Conservation (phyloP, 2,888 invertebrate species). For the Octonoba sinensis region DNA sequence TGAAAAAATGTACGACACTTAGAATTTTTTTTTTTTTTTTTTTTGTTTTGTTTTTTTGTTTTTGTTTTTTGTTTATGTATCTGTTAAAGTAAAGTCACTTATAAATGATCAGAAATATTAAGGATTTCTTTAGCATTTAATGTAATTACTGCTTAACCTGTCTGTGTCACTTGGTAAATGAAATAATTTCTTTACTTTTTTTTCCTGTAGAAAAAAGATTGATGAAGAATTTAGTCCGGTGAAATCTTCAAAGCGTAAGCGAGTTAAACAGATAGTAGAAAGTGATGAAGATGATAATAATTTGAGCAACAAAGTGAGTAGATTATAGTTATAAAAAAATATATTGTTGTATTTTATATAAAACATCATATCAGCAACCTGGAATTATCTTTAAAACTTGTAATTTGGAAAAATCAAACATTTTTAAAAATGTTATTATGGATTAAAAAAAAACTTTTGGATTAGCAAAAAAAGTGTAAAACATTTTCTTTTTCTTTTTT, state of each 20-base stretch:
- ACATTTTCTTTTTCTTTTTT: no score
- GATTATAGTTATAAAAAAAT: not conserved
- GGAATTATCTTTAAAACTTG: not conserved
- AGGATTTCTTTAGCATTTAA: no score
- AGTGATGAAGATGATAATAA: constrained; percentile 36
- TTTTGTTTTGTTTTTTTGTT: no score
- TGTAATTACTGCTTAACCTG: no score
- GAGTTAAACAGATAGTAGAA: constrained; percentile 8
- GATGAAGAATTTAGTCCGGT: constrained; percentile 27
- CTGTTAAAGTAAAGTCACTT: no score
- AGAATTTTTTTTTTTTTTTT: no score
- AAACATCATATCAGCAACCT: not conserved
- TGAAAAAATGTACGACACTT: no score
- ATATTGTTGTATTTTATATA: not conserved
- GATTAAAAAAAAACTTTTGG: not conserved
- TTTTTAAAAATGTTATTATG: not conserved
- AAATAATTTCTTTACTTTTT: not conserved
- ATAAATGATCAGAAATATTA: no score
- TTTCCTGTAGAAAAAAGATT: not conserved
- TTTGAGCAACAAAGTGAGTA: constrained; percentile 13
- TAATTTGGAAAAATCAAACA: not conserved
- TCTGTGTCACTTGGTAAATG: no score
- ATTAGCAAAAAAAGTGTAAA: no score
- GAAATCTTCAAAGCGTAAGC: constrained; percentile 23
- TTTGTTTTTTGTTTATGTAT: no score